A percentile compares a stretch with the other conserved stretches of the same genome.
These are phyloP conservation scores for Ceratoteleas bidentatus DNA, from an alignment of 1,140 invertebrate genomes.

Conservation along the genomic window DNA sequence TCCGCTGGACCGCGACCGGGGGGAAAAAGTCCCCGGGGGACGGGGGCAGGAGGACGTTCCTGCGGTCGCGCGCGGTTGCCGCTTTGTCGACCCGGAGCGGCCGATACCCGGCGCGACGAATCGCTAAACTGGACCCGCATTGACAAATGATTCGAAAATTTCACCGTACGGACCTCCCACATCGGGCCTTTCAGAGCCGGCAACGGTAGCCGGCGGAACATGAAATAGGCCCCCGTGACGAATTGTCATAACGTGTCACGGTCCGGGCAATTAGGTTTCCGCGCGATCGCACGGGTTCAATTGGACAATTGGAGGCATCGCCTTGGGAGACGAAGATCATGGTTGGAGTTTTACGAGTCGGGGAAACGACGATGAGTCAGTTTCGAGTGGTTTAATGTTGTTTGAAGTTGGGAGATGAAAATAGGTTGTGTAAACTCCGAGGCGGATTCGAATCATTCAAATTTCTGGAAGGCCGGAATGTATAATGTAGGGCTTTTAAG, in stretches of 20 bases:
- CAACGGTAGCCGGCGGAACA: constrained; percentile 10
- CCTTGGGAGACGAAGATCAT: too few species aligned
- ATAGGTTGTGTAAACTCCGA: too few species aligned
- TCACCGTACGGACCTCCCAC: constrained; percentile 74
- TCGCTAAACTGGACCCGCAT: constrained; percentile 76
- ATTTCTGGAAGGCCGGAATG: too few species aligned
- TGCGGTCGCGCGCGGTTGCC: constrained; percentile 20
- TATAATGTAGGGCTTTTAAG: too few species aligned
- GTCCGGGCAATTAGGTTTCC: constrained; percentile 17
- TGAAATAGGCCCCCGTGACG: constrained; percentile 36
- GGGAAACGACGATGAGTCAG: too few species aligned
- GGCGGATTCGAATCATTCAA: too few species aligned
- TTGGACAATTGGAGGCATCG: background rate
- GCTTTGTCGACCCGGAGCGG: constrained; percentile 27
- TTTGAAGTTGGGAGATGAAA: too few species aligned
- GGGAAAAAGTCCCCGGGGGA: constrained; percentile 5
- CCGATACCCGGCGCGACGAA: constrained; percentile 71
- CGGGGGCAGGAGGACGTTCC: constrained; percentile 14
- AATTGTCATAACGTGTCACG: constrained; percentile 60
- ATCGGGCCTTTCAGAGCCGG: constrained; percentile 40
- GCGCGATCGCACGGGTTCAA: constrained; percentile 8
- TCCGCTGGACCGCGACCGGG: constrained; percentile 43
- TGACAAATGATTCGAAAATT: constrained; percentile 79
- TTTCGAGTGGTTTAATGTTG: too few species aligned
- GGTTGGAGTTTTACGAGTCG: too few species aligned